These are phyloP conservation scores for Charadrius vociferus DNA, from an alignment of 2,113 vertebrate genomes.

Conservation along the genomic window DNA sequence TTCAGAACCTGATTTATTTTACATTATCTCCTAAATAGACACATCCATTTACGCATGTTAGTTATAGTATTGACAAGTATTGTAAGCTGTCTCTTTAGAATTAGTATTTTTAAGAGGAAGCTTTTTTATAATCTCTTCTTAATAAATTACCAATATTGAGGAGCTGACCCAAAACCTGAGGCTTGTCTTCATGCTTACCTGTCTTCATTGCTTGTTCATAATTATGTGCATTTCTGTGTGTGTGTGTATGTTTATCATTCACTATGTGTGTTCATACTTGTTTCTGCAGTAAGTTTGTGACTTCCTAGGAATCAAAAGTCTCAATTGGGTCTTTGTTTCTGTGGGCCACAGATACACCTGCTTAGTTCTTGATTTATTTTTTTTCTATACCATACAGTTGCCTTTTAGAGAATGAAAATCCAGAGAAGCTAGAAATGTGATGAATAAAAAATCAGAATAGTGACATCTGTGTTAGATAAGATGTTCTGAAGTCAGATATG, in stretches of 20 bases:
- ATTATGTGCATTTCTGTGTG: not conserved
- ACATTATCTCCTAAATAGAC: not conserved
- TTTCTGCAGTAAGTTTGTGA: not conserved
- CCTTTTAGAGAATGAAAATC: not conserved
- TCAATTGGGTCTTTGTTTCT: not conserved
- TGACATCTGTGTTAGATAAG: not conserved
- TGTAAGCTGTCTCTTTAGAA: not conserved
- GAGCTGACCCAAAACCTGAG: not conserved
- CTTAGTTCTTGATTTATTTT: not conserved
- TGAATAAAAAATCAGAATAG: not conserved
- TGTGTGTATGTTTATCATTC: not conserved
- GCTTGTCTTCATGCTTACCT: constrained; percentile 48
- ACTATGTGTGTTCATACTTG: not conserved
- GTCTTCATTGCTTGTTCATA: constrained; percentile 57
- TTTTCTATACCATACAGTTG: not conserved
- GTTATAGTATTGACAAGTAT: not conserved
- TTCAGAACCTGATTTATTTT: not conserved
- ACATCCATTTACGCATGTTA: not conserved
- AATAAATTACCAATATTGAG: not conserved
- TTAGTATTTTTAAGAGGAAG: not conserved
- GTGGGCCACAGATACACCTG: not conserved
- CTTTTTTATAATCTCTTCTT: not conserved
- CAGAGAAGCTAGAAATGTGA: not conserved
- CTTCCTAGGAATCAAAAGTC: not conserved
- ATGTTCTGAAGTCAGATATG: not conserved